Conservation (phyloP, 1,140 invertebrate species). For the Trichoplusia ni region DNA sequence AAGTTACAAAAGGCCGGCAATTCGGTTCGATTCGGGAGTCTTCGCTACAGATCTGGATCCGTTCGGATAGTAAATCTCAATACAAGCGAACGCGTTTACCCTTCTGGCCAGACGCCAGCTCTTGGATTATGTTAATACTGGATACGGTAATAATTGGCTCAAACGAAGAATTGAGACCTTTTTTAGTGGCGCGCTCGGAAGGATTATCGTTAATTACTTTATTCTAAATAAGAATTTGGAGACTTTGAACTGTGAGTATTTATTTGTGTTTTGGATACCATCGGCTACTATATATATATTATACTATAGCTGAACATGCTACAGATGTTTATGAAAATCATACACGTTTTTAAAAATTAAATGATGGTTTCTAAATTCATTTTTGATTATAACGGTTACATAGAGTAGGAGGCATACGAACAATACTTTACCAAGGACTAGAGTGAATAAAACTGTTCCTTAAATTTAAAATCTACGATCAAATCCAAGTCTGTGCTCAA, state of each 20-base stretch:
- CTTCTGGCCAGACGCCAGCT: conserved; percentile 39
- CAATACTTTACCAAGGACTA: too few relatives aligned
- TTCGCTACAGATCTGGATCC: conserved; percentile 22
- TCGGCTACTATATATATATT: too few relatives aligned
- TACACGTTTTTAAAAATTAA: too few relatives aligned
- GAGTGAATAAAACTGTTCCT: not conserved
- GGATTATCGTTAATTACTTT: conserved; percentile 6
- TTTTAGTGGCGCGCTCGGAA: conserved; percentile 2
- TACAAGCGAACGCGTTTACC: conserved; percentile 43
- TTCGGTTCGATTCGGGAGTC: conserved; percentile 30
- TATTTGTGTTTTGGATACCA: too few relatives aligned
- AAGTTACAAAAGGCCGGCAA: conserved; percentile 19
- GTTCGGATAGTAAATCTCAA: conserved; percentile 52
- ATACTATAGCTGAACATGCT: too few relatives aligned
- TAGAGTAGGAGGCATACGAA: too few relatives aligned
- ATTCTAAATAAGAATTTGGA: too few relatives aligned
- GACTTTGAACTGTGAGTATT: too few relatives aligned
- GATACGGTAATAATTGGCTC: conserved; percentile 21
- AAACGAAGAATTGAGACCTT: conserved; percentile 8
- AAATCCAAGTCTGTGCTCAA: conserved; percentile 35
- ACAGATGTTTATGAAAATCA: too few relatives aligned
- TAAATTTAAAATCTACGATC: conserved; percentile 14
- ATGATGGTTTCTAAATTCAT: too few relatives aligned
- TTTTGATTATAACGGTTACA: too few relatives aligned
- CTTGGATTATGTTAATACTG: conserved; percentile 7